Conservation (phyloP, 2,888 invertebrate species). For the Atethmia centrago region DNA sequence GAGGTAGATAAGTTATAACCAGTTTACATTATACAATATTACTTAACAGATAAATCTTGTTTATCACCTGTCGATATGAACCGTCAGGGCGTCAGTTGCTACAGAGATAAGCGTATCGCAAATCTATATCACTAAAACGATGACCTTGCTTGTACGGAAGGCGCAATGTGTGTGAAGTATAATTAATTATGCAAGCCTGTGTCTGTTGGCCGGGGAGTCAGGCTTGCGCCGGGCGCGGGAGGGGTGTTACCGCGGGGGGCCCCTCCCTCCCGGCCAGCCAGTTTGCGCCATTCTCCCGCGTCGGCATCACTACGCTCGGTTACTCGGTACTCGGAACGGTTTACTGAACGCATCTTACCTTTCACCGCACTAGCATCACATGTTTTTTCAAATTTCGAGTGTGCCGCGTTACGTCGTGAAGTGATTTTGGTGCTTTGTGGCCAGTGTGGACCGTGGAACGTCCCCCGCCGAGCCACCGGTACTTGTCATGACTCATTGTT, state of each 20-base stretch:
- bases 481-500: conserved; percentile 82
- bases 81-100: conserved; percentile 23
- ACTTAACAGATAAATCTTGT: conserved; percentile 44
- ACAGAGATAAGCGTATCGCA: conserved; percentile 56
- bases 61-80: conserved; percentile 53
- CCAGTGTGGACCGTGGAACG: conserved; percentile 80
- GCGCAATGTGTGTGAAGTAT: conserved; percentile 84
- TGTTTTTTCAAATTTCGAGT: conserved; percentile 80
- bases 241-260: conserved; percentile 65
- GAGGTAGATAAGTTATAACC: conserved; percentile 31
- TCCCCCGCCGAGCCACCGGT: conserved; percentile 79
- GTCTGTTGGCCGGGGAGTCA: conserved; percentile 84
- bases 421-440: conserved; percentile 89
- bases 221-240: conserved; percentile 69
- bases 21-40: conserved; percentile 33
- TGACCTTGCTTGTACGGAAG: conserved; percentile 87
- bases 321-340: conserved; percentile 84
- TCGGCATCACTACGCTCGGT: conserved; percentile 85
- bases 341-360: conserved; percentile 87
- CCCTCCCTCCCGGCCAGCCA: conserved; percentile 81
- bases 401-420: conserved; percentile 84
- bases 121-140: conserved; percentile 75
- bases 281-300: conserved; percentile 89
- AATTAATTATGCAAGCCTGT: conserved; percentile 88
- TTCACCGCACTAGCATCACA: conserved; percentile 86